Percentiles rank a stretch among this genome's conserved stretches.
Evolutionary conservation across 2,888 invertebrate genomes (phyloP).

Genomic region (Meiosimyza platycephala): DNA sequence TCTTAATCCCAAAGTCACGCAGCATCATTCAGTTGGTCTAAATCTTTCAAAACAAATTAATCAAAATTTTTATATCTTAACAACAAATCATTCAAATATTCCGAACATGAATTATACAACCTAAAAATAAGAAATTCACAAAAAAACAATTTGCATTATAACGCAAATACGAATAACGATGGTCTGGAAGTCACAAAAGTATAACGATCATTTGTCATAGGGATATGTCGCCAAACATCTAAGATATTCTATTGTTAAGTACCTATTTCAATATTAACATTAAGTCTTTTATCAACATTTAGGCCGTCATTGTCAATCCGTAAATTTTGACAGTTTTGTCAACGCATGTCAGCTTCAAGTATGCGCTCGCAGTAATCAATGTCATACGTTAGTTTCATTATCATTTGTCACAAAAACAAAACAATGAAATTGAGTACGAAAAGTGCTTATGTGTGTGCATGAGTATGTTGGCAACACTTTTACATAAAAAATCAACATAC

Average conservation of each 20-base stretch:
- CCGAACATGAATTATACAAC: too few relatives aligned
- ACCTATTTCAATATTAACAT: not conserved
- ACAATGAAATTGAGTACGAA: not conserved
- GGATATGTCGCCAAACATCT: not conserved
- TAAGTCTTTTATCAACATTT: too few relatives aligned
- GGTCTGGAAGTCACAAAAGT: not conserved
- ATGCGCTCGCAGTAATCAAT: conserved; percentile 11
- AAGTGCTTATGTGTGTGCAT: not conserved
- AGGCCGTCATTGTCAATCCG: not conserved
- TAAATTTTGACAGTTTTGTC: conserved; percentile 6
- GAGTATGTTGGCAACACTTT: conserved; percentile 16
- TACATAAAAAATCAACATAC: conserved; percentile 9
- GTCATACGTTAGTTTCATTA: conserved; percentile 18
- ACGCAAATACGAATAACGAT: not conserved
- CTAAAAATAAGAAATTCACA: too few relatives aligned
- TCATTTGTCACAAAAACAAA: not conserved
- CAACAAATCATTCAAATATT: too few relatives aligned
- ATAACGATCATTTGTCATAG: not conserved
- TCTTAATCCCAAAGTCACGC: conserved; percentile 4
- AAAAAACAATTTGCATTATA: too few relatives aligned
- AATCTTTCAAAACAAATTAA: not conserved
- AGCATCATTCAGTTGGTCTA: not conserved
- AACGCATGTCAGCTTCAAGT: conserved; percentile 2
- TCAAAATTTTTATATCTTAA: too few relatives aligned
- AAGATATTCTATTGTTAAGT: not conserved